Conservation (phyloP, 2,797 vertebrate genomes). For the Fratercula arctica region DNA sequence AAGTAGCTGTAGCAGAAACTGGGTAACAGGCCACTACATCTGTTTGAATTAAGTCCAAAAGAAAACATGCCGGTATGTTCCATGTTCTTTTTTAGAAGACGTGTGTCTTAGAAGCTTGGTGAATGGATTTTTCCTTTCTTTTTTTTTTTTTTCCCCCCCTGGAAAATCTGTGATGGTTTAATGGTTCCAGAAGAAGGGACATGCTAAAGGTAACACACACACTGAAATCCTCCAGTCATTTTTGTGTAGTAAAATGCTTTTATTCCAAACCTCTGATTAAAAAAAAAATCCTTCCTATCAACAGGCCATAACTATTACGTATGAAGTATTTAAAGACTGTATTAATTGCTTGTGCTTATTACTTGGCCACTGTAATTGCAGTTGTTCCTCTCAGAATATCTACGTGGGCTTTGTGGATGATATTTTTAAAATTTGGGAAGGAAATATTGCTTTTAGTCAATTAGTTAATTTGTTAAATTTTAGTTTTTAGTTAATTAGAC, state of each 20-base stretch:
- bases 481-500: not conserved
- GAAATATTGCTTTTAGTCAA: not conserved
- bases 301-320: not conserved
- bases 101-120: not conserved
- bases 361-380: not conserved
- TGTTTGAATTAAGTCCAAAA: not conserved
- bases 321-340: not conserved
- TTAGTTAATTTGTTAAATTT: not conserved
- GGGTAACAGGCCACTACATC: not conserved
- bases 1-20: not conserved
- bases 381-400: not conserved
- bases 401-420: not conserved
- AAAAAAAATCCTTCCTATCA: not conserved
- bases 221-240: not conserved
- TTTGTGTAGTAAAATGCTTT: not conserved
- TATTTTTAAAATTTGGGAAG: not conserved
- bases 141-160: not conserved
- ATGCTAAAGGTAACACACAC: not conserved
- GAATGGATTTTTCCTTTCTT: not conserved
- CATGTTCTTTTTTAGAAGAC: not conserved
- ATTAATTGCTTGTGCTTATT: not conserved
- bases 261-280: not conserved
- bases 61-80: not conserved
- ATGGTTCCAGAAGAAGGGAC: not conserved
- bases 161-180: not conserved